Evolutionary conservation across 2,888 invertebrate genomes (phyloP), one percentile per base, ranked within the genome.

Genomic region (Coenonympha arcania): DNA sequence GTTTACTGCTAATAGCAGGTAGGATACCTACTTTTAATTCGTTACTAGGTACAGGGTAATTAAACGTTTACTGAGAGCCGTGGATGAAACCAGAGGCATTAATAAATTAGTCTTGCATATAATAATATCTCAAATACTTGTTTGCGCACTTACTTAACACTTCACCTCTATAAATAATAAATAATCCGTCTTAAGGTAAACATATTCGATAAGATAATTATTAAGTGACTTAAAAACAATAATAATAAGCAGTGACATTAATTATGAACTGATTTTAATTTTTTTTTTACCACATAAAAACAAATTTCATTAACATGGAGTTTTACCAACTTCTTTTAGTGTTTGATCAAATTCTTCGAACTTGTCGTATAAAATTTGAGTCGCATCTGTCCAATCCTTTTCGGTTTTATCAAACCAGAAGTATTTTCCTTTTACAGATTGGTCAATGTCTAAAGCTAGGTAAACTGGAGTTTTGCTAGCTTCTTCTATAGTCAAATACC

Each of bases 341-440:
- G 3, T 19, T 15, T 41, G 40, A 4, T 28, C 33, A 24, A 52
- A n/a, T 5, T 22, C 22, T 8, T 28, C 30, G 15, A 18, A 52
- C 1, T 13, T 11, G 22, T 50, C 49, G 19, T 62, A 47, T 11
- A 61, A 11, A 15, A 57, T 57, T 8, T 51, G 43, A 6, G 34
- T 47, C 0, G 56, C 34, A 39, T 64, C 50, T 1, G 57, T 16
- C 65, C 65, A 66, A 1, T 62, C 59, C 37, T 59, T 61, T 46
- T 60, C 60, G 11, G 58, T 57, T 49, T 62, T 63, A 20, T 67
- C 65, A 28, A 50, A 65, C 65, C 64, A 67, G 30, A 65, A 52
- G 36, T 63, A 65, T 51, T 62, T 60, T 6, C 67, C 67, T 53
- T 65, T 66, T 1, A 62, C 19, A 1, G 59, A 57, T 43, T 65